These are phyloP conservation scores for Lithobates sylvaticus DNA, from an alignment of 2,797 vertebrate species.

Conservation along the genomic window DNA sequence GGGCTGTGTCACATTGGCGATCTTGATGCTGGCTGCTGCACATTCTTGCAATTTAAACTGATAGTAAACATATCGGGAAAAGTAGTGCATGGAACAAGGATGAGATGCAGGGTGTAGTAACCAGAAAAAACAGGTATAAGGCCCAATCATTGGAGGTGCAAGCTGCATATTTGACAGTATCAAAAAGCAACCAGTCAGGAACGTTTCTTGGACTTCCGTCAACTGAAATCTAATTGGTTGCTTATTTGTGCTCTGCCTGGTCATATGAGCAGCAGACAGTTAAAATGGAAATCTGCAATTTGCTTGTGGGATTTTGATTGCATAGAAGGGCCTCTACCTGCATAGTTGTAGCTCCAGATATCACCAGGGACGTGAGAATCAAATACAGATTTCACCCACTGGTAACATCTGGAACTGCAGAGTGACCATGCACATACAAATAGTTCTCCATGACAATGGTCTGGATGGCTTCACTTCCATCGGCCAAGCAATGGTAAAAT, in stretches of 20 bases:
- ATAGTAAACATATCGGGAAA: not conserved
- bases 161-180: too few relatives aligned
- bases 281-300: too few relatives aligned
- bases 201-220: not conserved
- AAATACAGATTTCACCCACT: not conserved
- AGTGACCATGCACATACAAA: not conserved
- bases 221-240: not conserved
- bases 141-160: not conserved
- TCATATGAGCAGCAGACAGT: too few relatives aligned
- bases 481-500: not conserved
- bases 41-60: not conserved
- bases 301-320: not conserved
- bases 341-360: not conserved
- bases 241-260: not conserved
- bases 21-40: too few relatives aligned
- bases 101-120: not conserved
- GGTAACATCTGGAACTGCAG: not conserved
- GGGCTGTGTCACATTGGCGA: too few relatives aligned
- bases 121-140: too few relatives aligned
- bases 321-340: not conserved
- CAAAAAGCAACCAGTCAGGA: not conserved
- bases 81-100: not conserved
- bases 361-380: not conserved
- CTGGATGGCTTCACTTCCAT: not conserved
- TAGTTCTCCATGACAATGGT: too few relatives aligned